Evolutionary conservation across 2,888 invertebrate genomes (phyloP).

Genomic region (Malthinus seriepunctatus): DNA sequence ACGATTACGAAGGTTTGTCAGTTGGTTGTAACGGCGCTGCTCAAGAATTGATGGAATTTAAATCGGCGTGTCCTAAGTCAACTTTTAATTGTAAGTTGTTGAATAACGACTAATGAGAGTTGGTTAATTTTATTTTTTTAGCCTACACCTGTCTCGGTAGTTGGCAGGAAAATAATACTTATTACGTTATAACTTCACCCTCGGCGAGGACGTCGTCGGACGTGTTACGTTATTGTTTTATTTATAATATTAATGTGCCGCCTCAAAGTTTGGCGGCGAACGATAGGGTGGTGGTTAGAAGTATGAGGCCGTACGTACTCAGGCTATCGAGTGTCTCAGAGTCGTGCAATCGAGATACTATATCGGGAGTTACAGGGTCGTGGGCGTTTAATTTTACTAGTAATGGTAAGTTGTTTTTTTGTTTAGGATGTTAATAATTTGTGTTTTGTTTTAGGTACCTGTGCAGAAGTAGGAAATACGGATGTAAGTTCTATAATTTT

Average conservation of each 20-base stretch:
- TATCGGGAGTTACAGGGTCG: constrained; percentile 60
- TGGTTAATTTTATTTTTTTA: constrained; percentile 42
- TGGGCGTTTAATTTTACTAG: constrained; percentile 70
- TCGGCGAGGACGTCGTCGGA: constrained; percentile 57
- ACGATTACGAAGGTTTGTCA: constrained; percentile 61
- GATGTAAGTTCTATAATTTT: constrained; percentile 8
- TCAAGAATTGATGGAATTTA: constrained; percentile 64
- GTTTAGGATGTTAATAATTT: not conserved
- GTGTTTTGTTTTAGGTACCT: constrained; percentile 27
- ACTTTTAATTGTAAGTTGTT: constrained; percentile 57
- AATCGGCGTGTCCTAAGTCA: constrained; percentile 58
- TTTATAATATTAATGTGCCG: constrained; percentile 57
- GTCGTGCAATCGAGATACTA: constrained; percentile 61
- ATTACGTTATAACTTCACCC: constrained; percentile 71
- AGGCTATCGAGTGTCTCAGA: constrained; percentile 61
- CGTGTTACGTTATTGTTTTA: constrained; percentile 64
- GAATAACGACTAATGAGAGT: not conserved
- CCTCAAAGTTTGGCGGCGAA: constrained; percentile 16
- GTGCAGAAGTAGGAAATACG: constrained; percentile 28
- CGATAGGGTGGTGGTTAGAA: constrained; percentile 29
- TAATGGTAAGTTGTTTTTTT: constrained; percentile 58
- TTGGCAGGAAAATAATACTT: constrained; percentile 67
- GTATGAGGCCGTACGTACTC: constrained; percentile 44
- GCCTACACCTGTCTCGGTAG: constrained; percentile 76
- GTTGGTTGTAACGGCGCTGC: constrained; percentile 62